Conservation (phyloP, 2,797 vertebrate species). For the Peromyscus attwateri region DNA sequence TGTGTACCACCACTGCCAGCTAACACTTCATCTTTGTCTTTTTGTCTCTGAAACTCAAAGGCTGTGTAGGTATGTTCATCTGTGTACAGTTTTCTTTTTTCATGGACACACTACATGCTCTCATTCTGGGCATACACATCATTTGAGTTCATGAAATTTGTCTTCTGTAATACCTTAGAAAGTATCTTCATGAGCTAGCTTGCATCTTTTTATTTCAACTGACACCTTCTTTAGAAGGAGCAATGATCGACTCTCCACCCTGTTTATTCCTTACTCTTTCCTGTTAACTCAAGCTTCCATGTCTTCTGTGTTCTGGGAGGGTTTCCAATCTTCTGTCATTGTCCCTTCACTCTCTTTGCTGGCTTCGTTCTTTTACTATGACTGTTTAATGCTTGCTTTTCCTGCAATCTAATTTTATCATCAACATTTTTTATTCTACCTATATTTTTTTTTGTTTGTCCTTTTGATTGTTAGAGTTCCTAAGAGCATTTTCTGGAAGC, state of each 20-base stretch:
- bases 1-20: not conserved
- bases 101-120: not conserved
- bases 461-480: not conserved
- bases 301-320: not conserved
- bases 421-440: not conserved
- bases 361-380: not conserved
- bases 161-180: not conserved
- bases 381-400: not conserved
- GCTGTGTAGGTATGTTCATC: not conserved
- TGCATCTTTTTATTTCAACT: not conserved
- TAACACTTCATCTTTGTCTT: not conserved
- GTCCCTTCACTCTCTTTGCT: not conserved
- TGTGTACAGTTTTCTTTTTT: not conserved
- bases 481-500: not conserved
- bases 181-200: not conserved
- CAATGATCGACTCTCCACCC: not conserved
- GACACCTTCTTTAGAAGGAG: not conserved
- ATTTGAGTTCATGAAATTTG: not conserved
- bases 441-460: not conserved
- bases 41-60: not conserved
- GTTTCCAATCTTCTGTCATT: not conserved
- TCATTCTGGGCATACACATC: not conserved
- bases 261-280: not conserved
- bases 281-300: not conserved
- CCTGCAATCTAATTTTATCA: not conserved